A percentile compares a stretch with the other conserved stretches of the same genome.
These are phyloP conservation scores for Pedetes capensis DNA, from an alignment of 2,113 vertebrate genomes.

Conservation along the genomic window DNA sequence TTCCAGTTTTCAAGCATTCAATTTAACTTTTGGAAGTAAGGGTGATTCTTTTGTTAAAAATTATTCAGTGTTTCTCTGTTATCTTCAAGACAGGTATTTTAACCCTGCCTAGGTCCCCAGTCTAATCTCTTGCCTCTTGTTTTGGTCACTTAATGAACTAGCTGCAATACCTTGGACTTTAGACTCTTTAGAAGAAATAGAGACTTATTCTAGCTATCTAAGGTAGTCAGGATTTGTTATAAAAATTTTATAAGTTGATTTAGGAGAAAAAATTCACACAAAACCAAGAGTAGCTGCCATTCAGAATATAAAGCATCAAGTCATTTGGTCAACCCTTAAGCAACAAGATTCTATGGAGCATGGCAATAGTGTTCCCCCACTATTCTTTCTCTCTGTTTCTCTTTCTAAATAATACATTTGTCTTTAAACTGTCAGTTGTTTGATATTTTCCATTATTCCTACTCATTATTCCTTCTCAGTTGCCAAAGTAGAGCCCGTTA, in stretches of 20 bases:
- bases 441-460: not conserved
- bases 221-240: not conserved
- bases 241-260: not conserved
- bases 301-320: not conserved
- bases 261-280: not conserved
- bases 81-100: not conserved
- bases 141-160: slow-evolving; percentile 10
- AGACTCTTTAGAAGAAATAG: not conserved
- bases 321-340: not conserved
- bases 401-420: not conserved
- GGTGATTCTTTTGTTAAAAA: not conserved
- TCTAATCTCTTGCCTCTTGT: not conserved
- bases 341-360: not conserved
- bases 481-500: not conserved
- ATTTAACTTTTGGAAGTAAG: not conserved
- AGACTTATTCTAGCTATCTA: not conserved
- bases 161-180: not conserved
- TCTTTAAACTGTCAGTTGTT: not conserved
- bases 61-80: not conserved
- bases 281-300: not conserved
- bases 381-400: not conserved
- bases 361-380: not conserved
- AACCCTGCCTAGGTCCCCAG: not conserved
- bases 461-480: not conserved
- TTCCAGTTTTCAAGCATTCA: not conserved